These are phyloP conservation scores for Drosophila littoralis DNA, from an alignment of 1,140 invertebrate species.

Conservation along the genomic window DNA sequence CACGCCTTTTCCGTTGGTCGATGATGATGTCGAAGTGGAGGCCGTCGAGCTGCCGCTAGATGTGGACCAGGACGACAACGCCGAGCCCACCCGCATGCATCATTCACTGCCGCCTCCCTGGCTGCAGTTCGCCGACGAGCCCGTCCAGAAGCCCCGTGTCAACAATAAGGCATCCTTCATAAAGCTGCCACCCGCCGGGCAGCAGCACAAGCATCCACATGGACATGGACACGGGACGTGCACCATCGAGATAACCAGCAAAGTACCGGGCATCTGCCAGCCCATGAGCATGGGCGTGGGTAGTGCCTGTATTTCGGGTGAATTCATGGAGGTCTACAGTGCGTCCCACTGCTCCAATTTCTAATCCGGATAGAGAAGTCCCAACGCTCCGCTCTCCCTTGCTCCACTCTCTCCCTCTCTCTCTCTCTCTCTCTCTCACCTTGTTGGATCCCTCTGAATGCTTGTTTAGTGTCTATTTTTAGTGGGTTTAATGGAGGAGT, in stretches of 20 bases:
- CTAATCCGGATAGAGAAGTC: constrained; percentile 9
- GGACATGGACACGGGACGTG: constrained; percentile 58
- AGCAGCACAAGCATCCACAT: constrained; percentile 62
- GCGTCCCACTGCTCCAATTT: constrained; percentile 54
- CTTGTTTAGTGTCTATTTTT: constrained; percentile 30
- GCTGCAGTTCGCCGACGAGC: constrained; percentile 62
- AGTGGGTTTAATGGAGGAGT: constrained; percentile 37
- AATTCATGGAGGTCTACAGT: constrained; percentile 76
- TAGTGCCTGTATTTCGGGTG: constrained; percentile 72
- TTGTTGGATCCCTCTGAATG: constrained; percentile 6
- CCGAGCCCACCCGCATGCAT: constrained; percentile 27
- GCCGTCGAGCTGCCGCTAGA: constrained; percentile 60
- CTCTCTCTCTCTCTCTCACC: neutral
- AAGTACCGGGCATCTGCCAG: constrained; percentile 71
- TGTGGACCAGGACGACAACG: constrained; percentile 50
- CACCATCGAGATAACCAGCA: constrained; percentile 70
- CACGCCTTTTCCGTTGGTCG: constrained; percentile 55
- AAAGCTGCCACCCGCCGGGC: constrained; percentile 49
- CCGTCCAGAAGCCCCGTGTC: constrained; percentile 35
- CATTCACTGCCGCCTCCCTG: constrained; percentile 62
- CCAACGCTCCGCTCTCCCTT: neutral
- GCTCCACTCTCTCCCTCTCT: neutral
- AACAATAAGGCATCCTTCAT: constrained; percentile 50
- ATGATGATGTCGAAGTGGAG: constrained; percentile 61
- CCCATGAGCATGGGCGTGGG: constrained; percentile 62